A percentile compares a stretch with the other conserved stretches of the same genome.
Evolutionary conservation across 2,113 vertebrate species (phyloP).

Genomic region (Actenoides hombroni): DNA sequence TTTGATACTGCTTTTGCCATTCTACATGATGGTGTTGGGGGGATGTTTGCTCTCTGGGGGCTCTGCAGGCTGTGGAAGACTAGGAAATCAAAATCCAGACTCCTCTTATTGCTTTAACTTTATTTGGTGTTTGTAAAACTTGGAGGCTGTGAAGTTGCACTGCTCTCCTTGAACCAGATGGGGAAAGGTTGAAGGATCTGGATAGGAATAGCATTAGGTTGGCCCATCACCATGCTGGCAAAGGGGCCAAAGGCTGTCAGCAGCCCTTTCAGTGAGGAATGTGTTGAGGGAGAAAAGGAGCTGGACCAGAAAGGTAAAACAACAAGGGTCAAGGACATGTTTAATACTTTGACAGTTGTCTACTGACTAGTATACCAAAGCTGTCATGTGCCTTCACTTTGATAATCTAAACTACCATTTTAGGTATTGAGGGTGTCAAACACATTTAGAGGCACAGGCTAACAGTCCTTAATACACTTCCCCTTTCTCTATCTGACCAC

Average conservation of each 20-base stretch:
- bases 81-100: not conserved
- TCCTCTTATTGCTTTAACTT: not conserved
- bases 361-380: not conserved
- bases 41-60: not conserved
- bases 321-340: not conserved
- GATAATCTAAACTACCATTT: not conserved
- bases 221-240: not conserved
- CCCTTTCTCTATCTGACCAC: not conserved
- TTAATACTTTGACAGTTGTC: not conserved
- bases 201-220: not conserved
- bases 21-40: not conserved
- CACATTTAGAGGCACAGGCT: not conserved
- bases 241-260: not conserved
- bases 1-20: not conserved
- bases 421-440: not conserved
- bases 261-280: not conserved
- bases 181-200: not conserved
- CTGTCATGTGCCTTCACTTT: not conserved
- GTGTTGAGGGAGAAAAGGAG: not conserved
- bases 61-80: not conserved
- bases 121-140: not conserved
- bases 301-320: not conserved
- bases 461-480: not conserved
- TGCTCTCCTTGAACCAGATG: not conserved
- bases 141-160: not conserved